Evolutionary conservation across 2,113 vertebrate genomes (phyloP).

Genomic region (Gymnorhina tibicen): DNA sequence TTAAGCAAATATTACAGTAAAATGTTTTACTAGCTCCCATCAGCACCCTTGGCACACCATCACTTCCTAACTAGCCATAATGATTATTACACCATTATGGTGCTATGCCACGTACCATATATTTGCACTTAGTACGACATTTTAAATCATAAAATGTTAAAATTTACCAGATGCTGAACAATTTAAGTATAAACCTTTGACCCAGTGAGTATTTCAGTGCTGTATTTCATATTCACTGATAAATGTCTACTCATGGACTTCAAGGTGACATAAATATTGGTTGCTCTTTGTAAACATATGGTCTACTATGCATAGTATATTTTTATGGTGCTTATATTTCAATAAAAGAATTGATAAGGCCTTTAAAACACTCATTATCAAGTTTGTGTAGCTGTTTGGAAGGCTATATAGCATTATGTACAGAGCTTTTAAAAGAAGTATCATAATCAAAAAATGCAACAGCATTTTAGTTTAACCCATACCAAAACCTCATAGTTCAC

Average conservation of each 20-base stretch:
- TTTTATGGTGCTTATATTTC: slow-evolving; percentile 6
- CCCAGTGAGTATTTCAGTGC: background rate
- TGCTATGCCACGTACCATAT: background rate
- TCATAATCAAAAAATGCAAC: background rate
- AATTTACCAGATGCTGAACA: slow-evolving; percentile 23
- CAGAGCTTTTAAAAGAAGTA: background rate
- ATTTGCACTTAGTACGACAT: background rate
- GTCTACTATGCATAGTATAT: background rate
- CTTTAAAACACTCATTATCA: background rate
- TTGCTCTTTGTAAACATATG: background rate
- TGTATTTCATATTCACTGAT: background rate
- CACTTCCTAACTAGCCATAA: slow-evolving; percentile 17
- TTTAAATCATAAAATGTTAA: slow-evolving; percentile 19
- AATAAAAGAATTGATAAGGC: background rate
- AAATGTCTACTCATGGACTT: background rate
- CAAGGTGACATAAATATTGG: slow-evolving; percentile 28
- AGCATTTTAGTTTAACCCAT: background rate
- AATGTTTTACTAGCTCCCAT: slow-evolving; percentile 6
- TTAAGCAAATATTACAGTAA: slow-evolving; percentile 7
- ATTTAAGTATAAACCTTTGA: slow-evolving; percentile 4
- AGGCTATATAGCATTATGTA: background rate
- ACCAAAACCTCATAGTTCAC: background rate
- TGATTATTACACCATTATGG: slow-evolving; percentile 21
- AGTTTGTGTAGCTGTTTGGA: background rate
- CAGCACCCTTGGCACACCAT: background rate